A percentile compares a stretch with the other conserved stretches of the same genome.
phyloP scores from a whole-genome alignment of 1,140 invertebrate species.

The Papilio dardanus region DNA sequence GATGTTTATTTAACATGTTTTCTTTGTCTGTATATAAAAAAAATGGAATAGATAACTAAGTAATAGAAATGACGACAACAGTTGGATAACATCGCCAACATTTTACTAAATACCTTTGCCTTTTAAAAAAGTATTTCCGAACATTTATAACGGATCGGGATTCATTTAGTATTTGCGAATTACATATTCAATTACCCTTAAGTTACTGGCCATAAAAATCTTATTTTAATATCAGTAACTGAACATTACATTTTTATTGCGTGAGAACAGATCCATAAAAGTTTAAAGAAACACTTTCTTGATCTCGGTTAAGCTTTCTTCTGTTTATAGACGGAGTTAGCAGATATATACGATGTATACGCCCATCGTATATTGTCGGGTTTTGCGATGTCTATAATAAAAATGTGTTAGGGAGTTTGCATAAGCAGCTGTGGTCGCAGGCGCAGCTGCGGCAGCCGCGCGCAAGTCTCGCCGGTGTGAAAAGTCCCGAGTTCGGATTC shows the following conservation, averaged over 20 bases:
- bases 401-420: conserved; percentile 80
- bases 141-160: neutral
- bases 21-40: neutral
- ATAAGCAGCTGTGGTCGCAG: conserved; percentile 62
- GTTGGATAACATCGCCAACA: too few relatives aligned
- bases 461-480: conserved; percentile 59
- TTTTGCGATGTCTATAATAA: conserved; percentile 57
- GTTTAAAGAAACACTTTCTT: neutral
- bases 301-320: neutral
- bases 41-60: neutral
- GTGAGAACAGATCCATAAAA: conserved; percentile 12
- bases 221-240: conserved; percentile 1
- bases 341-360: conserved; percentile 50
- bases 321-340: neutral
- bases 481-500: conserved; percentile 66
- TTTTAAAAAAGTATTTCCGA: neutral
- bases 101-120: too few relatives aligned
- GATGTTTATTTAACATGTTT: neutral
- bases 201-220: neutral
- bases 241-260: neutral
- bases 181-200: neutral
- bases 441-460: conserved; percentile 58
- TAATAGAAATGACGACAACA: too few relatives aligned
- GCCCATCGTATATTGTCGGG: conserved; percentile 52
- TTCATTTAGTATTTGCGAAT: neutral